A percentile compares a stretch with the other conserved stretches of the same genome.
Evolutionary conservation across 1,140 invertebrate species (phyloP).

Genomic region (Lasioglossum baleicum): DNA sequence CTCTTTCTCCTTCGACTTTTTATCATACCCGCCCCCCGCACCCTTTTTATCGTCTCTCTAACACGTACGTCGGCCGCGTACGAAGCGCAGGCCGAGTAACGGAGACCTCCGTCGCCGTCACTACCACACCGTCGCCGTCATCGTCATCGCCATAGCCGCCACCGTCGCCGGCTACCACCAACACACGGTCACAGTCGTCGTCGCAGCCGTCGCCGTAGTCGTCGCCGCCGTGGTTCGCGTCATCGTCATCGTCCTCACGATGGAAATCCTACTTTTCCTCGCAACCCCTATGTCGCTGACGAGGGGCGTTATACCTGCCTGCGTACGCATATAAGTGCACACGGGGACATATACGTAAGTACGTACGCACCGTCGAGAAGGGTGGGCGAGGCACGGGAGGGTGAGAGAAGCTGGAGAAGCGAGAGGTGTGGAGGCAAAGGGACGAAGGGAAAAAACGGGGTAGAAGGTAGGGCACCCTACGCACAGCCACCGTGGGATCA

Average conservation of each 20-base stretch:
- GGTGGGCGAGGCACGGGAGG: slow-evolving; percentile 30
- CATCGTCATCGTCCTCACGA: slow-evolving; percentile 48
- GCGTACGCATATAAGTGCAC: slow-evolving; percentile 67
- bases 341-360: slow-evolving; percentile 61
- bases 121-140: too few relatives aligned
- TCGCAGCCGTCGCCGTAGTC: slow-evolving; percentile 9
- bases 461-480: slow-evolving; percentile 68
- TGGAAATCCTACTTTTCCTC: slow-evolving; percentile 72
- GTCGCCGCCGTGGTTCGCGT: too few relatives aligned
- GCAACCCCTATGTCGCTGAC: slow-evolving; percentile 56
- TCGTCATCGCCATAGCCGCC: slow-evolving; percentile 36
- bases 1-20: slow-evolving; percentile 55
- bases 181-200: too few relatives aligned
- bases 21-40: slow-evolving; percentile 16
- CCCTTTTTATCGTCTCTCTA: slow-evolving; percentile 41
- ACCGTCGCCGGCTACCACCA: slow-evolving; percentile 48
- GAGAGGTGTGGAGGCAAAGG: slow-evolving; percentile 36
- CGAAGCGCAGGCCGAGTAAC: slow-evolving; percentile 23
- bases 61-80: too few relatives aligned
- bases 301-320: slow-evolving; percentile 69
- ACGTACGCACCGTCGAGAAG: slow-evolving; percentile 63
- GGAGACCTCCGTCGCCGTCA: too few relatives aligned
- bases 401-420: slow-evolving; percentile 42
- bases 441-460: slow-evolving; percentile 60
- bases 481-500: slow-evolving; percentile 73